phyloP scores from a whole-genome alignment of 2,113 vertebrate species.

The Nipponia nippon region DNA sequence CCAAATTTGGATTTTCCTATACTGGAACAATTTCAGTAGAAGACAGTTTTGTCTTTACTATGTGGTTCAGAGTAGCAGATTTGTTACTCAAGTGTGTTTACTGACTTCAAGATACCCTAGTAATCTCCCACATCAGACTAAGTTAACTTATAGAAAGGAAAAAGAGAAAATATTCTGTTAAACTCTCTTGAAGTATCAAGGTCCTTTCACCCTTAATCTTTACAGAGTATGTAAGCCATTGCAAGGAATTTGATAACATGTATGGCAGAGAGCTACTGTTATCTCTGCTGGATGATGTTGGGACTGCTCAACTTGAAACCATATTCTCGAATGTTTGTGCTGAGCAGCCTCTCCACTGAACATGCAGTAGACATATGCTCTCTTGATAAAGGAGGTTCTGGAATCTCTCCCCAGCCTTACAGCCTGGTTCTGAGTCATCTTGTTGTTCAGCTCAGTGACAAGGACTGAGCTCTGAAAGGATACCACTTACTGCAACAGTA shows the following conservation, averaged over 20 bases:
- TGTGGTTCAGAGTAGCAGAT: neutral
- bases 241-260: neutral
- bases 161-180: neutral
- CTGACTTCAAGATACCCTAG: neutral
- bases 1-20: neutral
- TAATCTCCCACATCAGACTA: neutral
- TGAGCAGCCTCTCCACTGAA: neutral
- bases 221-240: neutral
- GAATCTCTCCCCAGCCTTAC: neutral
- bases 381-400: neutral
- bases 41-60: neutral
- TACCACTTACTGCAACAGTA: neutral
- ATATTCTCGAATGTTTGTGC: accelerated
- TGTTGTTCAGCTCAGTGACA: neutral
- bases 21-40: neutral
- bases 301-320: neutral
- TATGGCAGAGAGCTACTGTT: neutral
- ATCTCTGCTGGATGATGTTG: neutral
- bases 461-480: neutral
- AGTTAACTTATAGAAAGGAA: neutral
- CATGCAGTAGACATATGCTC: neutral
- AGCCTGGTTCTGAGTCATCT: neutral
- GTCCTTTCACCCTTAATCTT: neutral
- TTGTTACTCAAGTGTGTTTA: neutral
- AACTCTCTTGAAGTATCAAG: neutral